Conservation (phyloP, 2,888 invertebrate species). For the Diplolepis rosae region DNA sequence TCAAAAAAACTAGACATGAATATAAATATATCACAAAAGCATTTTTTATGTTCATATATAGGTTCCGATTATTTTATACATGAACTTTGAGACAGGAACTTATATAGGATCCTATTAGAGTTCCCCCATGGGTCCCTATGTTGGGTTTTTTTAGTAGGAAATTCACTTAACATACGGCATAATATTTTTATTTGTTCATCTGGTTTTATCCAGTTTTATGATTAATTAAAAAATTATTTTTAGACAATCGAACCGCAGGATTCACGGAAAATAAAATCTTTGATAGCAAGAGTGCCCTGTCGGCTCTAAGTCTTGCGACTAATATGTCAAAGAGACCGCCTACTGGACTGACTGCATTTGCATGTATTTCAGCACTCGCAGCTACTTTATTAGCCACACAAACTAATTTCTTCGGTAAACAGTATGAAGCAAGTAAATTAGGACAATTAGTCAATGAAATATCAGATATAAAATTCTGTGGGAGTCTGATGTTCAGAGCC, state of each 20-base stretch:
- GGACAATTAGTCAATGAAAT: slow-evolving; percentile 55
- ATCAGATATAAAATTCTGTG: slow-evolving; percentile 63
- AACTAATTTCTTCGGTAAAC: slow-evolving; percentile 63
- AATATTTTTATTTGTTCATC: too few relatives aligned
- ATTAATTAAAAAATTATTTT: slow-evolving; percentile 1
- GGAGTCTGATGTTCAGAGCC: slow-evolving; percentile 66
- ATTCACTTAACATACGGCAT: too few relatives aligned
- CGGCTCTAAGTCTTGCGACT: slow-evolving; percentile 68
- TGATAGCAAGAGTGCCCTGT: slow-evolving; percentile 60
- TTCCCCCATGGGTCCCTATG: too few relatives aligned
- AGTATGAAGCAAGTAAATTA: slow-evolving; percentile 58
- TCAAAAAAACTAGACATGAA: too few relatives aligned
- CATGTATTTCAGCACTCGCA: slow-evolving; percentile 68
- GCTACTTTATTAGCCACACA: slow-evolving; percentile 66
- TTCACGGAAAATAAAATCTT: slow-evolving; percentile 64
- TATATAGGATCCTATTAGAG: too few relatives aligned
- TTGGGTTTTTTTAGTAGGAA: too few relatives aligned
- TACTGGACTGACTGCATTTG: slow-evolving; percentile 68
- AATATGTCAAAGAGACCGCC: slow-evolving; percentile 67
- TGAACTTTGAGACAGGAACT: too few relatives aligned
- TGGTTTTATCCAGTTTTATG: not conserved
- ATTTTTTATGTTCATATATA: too few relatives aligned
- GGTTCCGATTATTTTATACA: too few relatives aligned
- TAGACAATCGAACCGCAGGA: slow-evolving; percentile 70
- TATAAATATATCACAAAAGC: too few relatives aligned